Percentiles rank a stretch among this genome's conserved stretches.
phyloP scores from a whole-genome alignment of 2,113 vertebrate genomes.

The Triplophysa siluroides region DNA sequence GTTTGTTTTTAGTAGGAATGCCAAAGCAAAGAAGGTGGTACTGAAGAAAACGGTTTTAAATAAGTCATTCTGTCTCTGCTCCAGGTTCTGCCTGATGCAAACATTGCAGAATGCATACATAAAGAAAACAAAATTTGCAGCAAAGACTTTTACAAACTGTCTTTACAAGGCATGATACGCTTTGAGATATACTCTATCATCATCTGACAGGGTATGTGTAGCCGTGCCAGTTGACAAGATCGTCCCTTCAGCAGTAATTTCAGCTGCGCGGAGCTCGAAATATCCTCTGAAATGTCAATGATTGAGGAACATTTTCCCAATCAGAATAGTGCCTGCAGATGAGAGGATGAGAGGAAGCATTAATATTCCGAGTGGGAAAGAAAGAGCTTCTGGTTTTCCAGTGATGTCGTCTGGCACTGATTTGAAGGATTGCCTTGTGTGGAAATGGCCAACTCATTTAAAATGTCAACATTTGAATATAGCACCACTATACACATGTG shows the following conservation, averaged over 20 bases:
- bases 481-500: slow-evolving; percentile 40
- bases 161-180: slow-evolving; percentile 54
- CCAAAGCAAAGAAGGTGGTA: background rate
- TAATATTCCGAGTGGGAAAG: slow-evolving; percentile 48
- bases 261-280: slow-evolving; percentile 51
- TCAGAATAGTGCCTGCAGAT: slow-evolving; percentile 34
- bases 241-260: slow-evolving; percentile 50
- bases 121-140: background rate
- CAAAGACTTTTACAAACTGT: slow-evolving; percentile 47
- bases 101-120: background rate
- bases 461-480: slow-evolving; percentile 62
- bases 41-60: background rate
- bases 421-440: slow-evolving; percentile 51
- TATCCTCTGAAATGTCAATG: slow-evolving; percentile 54
- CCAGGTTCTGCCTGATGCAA: background rate
- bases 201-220: slow-evolving; percentile 54
- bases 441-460: slow-evolving; percentile 51
- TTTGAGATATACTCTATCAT: slow-evolving; percentile 61
- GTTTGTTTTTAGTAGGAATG: too few relatives aligned
- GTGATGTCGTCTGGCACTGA: slow-evolving; percentile 48
- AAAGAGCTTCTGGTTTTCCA: slow-evolving; percentile 46
- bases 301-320: slow-evolving; percentile 45
- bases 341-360: slow-evolving; percentile 39
- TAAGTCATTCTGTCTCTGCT: slow-evolving; percentile 13
- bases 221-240: slow-evolving; percentile 50